Conservation (phyloP, 2,113 vertebrate genomes). For the Glaucidium brasilianum region DNA sequence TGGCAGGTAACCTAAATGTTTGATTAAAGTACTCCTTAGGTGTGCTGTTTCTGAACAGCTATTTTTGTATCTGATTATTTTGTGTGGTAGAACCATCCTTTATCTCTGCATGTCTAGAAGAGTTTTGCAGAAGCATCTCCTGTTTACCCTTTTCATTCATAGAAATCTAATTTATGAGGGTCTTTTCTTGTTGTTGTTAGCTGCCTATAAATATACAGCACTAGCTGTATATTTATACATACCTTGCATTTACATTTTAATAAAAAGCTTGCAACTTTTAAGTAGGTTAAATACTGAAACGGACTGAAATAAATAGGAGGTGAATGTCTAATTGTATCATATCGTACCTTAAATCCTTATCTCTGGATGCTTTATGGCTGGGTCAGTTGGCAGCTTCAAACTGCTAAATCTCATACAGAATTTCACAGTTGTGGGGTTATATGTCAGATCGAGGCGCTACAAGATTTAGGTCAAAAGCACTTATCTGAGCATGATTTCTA, state of each 20-base stretch:
- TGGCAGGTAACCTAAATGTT: constrained; percentile 84
- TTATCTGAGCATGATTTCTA: constrained; percentile 81
- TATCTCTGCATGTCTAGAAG: constrained; percentile 77
- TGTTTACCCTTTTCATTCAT: constrained; percentile 75
- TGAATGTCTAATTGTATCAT: constrained; percentile 83
- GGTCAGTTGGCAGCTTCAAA: constrained; percentile 81
- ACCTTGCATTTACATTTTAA: constrained; percentile 69
- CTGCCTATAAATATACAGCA: constrained; percentile 48
- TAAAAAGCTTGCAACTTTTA: constrained; percentile 68
- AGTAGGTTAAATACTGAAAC: constrained; percentile 71
- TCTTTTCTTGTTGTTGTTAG: constrained; percentile 56
- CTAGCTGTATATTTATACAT: neutral
- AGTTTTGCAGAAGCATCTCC: constrained; percentile 74
- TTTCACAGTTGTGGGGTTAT: constrained; percentile 79
- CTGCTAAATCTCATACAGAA: constrained; percentile 78
- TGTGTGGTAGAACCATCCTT: constrained; percentile 77
- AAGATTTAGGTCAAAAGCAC: constrained; percentile 84
- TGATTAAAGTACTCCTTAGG: constrained; percentile 82
- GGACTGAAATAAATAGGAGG: constrained; percentile 74
- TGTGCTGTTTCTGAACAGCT: constrained; percentile 77
- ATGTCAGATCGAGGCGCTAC: constrained; percentile 75
- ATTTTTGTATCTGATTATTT: constrained; percentile 84
- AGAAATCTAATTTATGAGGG: constrained; percentile 71
- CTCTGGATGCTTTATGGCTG: constrained; percentile 74
- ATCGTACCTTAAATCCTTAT: constrained; percentile 79